Evolutionary conservation across 1,140 invertebrate genomes (phyloP), one percentile per base, ranked within the genome.

Genomic region (Drosophila biarmipes): DNA sequence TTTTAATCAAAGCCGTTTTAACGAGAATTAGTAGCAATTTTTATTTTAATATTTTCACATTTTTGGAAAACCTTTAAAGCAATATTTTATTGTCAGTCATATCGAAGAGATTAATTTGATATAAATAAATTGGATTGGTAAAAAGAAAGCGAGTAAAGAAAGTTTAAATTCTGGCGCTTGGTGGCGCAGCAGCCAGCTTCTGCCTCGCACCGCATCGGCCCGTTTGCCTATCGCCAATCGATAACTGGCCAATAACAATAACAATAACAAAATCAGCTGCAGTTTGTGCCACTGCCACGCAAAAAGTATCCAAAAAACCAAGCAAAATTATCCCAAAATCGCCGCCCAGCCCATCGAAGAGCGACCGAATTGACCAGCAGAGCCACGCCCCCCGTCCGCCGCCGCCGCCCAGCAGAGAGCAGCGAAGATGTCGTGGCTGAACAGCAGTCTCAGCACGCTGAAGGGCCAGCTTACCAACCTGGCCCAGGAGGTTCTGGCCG

Each of bases 391-490:
- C 51, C 24, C 35, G 6, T 14, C 37, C 35, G 6, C n/a, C 19
- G 11, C 38, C 27, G 40, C 29, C 57, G 48, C 11, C 46, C 29
- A 68, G 15, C 10, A 55, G 10, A 43, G 48, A 53, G 73, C 52
- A 66, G 57, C 51, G 54, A 90, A 69, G 64, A 96, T 96, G 95
- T 95, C 95, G 92, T 96, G 96, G 95, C 93, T 96, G 63, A 96
- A 96, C 84, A 94, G 95, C 76, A 96, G 95, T 92, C 93, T 96
- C 64, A 95, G 93, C 90, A 94, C 93, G 93, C 92, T 96, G 73
- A 96, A 96, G 91, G 95, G 95, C 79, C 96, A 96, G 92, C 94
- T 96, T 68, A 95, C 94, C 11, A 96, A 93, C 92, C 95, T 96
- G 80, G 95, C 96, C 63, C 95, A 95, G 79, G 96, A 96, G 91